Base-by-base conservation (phyloP, 1,140 invertebrate species). In the Lethocerus indicus region DNA sequence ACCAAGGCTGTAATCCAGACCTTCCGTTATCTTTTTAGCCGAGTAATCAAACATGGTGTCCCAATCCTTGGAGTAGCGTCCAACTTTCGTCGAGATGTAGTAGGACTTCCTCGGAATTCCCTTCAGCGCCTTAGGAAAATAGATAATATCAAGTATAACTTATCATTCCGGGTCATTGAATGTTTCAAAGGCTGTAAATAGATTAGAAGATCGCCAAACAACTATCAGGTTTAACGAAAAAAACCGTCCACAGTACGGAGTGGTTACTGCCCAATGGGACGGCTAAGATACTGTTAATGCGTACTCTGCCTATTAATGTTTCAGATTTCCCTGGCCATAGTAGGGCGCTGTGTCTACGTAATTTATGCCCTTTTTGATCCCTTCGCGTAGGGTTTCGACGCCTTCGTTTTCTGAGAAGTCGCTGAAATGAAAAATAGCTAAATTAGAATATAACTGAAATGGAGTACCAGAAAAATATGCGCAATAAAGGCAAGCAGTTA, bases 81-180 rank as follows among this genome's bases (percentile, higher is more conserved):
- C 87, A 29, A 88, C 76, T 72, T 96, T 96, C n/a, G 88, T 93
- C 12, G 78, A 83, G n/a, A 97, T 74, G 60, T 90, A 92, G 64
- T 84, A 95, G 1, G 83, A 71, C 54, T 81, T 57, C 24, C 92
- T 68, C 0, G 90, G 89, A 49, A 93, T 70, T 36, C 67, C 75
- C 63, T 75, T 69, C 0, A 94, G 67, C 3, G 84, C 87, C 82
- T 82, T 46, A 37, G 5, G 44, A 47, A 54, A 65, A 50, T 45
- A 14, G 6, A 7, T 36, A 3, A 36, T 36, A 36, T 16, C 20
- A 36, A 3, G n/a, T 36, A 36, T 2, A 2, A 36, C n/a, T 36
- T 3, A 36, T 3, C 20, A 16, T 36, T 36, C n/a, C n/a, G 9
- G 20, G n/a, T 18, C 2, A 36, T 36, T 36, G 20, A 7, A 36